These are phyloP conservation scores for Drosophila algonquin DNA, from an alignment of 2,888 invertebrate genomes.

Conservation along the genomic window DNA sequence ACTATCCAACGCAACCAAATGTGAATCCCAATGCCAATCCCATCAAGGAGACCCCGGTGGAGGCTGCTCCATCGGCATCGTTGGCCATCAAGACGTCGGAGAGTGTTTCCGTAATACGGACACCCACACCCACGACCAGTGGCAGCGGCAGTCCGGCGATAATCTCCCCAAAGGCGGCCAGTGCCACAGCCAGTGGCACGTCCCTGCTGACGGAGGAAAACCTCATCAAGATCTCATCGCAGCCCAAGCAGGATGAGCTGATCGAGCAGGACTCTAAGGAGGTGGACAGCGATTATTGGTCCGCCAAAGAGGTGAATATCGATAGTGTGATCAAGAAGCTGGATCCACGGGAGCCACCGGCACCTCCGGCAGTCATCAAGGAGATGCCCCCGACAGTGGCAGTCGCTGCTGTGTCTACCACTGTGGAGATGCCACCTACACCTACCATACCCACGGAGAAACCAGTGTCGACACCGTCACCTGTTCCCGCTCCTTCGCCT, in stretches of 20 bases:
- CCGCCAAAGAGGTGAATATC: slow-evolving; percentile 91
- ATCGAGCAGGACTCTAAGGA: slow-evolving; percentile 87
- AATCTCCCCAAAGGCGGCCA: slow-evolving; percentile 57
- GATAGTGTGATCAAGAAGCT: slow-evolving; percentile 93
- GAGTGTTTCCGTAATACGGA: slow-evolving; percentile 69
- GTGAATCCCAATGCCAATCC: not conserved
- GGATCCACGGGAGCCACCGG: slow-evolving; percentile 83
- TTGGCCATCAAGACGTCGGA: slow-evolving; percentile 64
- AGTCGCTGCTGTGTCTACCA: not conserved
- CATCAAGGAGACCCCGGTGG: not conserved
- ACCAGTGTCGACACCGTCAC: slow-evolving; percentile 7
- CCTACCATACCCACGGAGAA: slow-evolving; percentile 2
- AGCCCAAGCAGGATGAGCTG: slow-evolving; percentile 80
- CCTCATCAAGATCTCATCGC: slow-evolving; percentile 78
- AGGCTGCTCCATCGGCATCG: not conserved
- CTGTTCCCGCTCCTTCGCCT: not conserved
- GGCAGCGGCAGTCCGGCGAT: slow-evolving; percentile 26
- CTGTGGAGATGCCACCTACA: slow-evolving; percentile 19
- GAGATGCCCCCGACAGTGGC: slow-evolving; percentile 12
- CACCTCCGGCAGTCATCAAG: slow-evolving; percentile 23
- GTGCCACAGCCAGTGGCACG: slow-evolving; percentile 18
- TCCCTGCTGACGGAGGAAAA: slow-evolving; percentile 81
- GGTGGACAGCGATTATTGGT: slow-evolving; percentile 90
- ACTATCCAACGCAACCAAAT: slow-evolving; percentile 49
- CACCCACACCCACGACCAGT: slow-evolving; percentile 59